Conservation (phyloP, 2,113 vertebrate genomes). For the Pyrgilauda ruficollis region DNA sequence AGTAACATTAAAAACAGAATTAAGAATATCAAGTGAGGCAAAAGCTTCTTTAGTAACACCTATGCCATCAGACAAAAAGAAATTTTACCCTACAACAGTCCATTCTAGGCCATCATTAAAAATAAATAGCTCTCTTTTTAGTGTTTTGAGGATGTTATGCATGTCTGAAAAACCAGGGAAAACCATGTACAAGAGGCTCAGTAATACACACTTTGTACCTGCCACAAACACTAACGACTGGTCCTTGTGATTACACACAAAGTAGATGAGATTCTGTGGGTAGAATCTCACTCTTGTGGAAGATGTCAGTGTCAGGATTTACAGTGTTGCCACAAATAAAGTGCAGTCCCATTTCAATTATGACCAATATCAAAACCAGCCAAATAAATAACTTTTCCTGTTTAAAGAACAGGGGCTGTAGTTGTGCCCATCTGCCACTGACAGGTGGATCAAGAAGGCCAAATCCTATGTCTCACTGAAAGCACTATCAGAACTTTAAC, state of each 20-base stretch:
- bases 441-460: neutral
- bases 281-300: neutral
- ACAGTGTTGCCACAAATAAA: neutral
- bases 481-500: neutral
- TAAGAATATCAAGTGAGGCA: neutral
- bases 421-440: neutral
- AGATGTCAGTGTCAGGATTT: neutral
- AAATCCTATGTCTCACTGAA: neutral
- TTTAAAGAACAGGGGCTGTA: neutral
- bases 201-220: neutral
- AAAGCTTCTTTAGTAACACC: neutral
- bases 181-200: neutral
- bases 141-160: neutral
- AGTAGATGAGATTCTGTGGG: neutral
- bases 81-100: neutral
- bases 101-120: neutral
- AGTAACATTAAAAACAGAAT: neutral
- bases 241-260: neutral
- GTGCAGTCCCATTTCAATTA: neutral
- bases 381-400: neutral
- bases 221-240: neutral
- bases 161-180: neutral
- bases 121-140: neutral
- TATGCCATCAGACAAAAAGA: neutral
- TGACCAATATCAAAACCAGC: neutral